phyloP scores from a whole-genome alignment of 2,888 invertebrate species.

The Choreutis nemorana region DNA sequence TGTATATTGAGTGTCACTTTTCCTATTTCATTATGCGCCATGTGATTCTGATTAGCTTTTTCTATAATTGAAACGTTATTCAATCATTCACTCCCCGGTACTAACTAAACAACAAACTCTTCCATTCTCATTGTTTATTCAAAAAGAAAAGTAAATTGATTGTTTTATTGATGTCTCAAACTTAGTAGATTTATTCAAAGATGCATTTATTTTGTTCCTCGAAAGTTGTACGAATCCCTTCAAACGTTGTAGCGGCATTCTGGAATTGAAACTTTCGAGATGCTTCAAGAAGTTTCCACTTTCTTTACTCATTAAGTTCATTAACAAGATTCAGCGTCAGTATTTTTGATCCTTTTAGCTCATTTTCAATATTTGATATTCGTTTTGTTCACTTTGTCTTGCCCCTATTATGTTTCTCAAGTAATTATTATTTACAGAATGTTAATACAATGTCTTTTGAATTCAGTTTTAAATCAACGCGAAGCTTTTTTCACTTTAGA shows the following conservation, averaged over 20 bases:
- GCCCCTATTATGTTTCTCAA: too few relatives aligned
- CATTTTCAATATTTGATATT: constrained; percentile 53
- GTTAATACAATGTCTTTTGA: too few relatives aligned
- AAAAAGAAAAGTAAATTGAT: too few relatives aligned
- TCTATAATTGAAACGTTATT: too few relatives aligned
- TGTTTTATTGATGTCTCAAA: too few relatives aligned
- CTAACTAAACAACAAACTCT: too few relatives aligned
- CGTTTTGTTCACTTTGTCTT: constrained; percentile 46
- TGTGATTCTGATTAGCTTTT: too few relatives aligned
- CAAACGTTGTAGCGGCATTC: constrained; percentile 34
- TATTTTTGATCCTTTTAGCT: constrained; percentile 49
- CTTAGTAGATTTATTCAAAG: constrained; percentile 26
- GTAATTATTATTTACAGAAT: too few relatives aligned
- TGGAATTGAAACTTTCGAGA: constrained; percentile 43
- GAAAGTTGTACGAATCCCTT: constrained; percentile 24
- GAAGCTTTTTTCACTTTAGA: too few relatives aligned
- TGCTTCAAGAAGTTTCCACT: constrained; percentile 38
- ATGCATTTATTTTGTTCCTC: constrained; percentile 33
- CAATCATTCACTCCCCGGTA: too few relatives aligned
- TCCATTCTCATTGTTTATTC: too few relatives aligned
- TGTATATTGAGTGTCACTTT: constrained; percentile 32
- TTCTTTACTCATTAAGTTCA: constrained; percentile 58
- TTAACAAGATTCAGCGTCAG: constrained; percentile 52
- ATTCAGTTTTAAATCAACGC: too few relatives aligned
- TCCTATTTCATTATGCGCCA: constrained; percentile 27